Evolutionary conservation across 2,113 vertebrate species (phyloP).

Genomic region (Lipotes vexillifer): DNA sequence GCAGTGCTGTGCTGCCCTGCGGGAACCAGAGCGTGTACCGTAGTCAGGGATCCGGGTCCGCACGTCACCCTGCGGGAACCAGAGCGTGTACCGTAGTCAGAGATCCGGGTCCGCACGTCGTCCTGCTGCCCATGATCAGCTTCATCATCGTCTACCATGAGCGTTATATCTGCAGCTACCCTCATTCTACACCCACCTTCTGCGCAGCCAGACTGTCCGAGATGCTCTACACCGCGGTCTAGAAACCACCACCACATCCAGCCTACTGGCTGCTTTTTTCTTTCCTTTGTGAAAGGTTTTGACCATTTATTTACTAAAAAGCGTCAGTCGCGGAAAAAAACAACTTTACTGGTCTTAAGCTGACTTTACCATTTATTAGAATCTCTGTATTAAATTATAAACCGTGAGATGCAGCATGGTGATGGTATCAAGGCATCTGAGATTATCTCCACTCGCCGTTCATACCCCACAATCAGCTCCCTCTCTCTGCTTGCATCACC

Average conservation of each 20-base stretch:
- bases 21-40: fast-evolving
- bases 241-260: fast-evolving
- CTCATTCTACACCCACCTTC: background rate
- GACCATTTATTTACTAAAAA: background rate
- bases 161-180: fast-evolving
- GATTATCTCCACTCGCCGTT: background rate
- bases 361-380: fast-evolving
- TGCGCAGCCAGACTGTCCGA: background rate
- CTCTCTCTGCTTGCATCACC: background rate
- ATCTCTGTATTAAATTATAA: background rate
- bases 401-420: background rate
- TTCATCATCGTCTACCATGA: fast-evolving
- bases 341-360: background rate
- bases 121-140: background rate
- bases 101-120: background rate
- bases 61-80: too few species aligned
- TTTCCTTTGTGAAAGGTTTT: background rate
- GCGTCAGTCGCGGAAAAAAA: background rate
- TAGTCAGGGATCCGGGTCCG: background rate
- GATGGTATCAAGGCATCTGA: too few species aligned
- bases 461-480: background rate
- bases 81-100: too few species aligned
- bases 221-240: fast-evolving
- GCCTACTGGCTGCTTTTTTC: background rate
- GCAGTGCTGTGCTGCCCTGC: background rate